Base-by-base conservation (phyloP, 2,888 invertebrate genomes). In the Apodemia mormo region DNA sequence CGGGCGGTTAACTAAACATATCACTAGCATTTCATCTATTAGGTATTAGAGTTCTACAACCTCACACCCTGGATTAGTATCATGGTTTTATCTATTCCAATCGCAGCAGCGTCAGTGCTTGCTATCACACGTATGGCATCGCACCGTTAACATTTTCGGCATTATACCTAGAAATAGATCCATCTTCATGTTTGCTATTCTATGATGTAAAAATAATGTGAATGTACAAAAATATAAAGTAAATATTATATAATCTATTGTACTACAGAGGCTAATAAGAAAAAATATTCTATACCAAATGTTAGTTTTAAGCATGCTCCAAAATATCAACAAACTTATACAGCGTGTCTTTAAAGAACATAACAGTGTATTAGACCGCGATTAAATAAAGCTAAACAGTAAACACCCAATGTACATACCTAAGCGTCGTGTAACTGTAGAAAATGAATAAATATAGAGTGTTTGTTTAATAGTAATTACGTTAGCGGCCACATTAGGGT, bases 401-500 rank as follows among this genome's bases (percentile, higher is more conserved):
- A 40, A 40, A 49, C 49, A 49, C 49, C 49, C 30, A 33, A 14
- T 14, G 30, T 30, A 64, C 64, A 64, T 7, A 12, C 33, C 30
- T 33, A 37, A 33, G 61, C 12, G 40, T 14, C 65, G 54, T 73
- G 73, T 75, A 73, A 71, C 69, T 77, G 76, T 78, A 76, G 80
- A 78, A 52, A 65, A 52, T 78, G 76, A 79, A 79, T 78, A 78
- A 80, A 54, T 54, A 22, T 54, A 79, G 75, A 76, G 70, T 74
- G 77, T 76, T 80, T 84, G 83, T 84, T 84, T 81, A 82, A 81
- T 83, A 83, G 81, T 86, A 83, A 87, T 83, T 84, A 81, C 82
- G 85, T 87, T 85, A 82, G 85, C 85, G 83, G 82, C 81, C 80
- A 80, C 84, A 86, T 90, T 88, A 89, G 81, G 83, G 81, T 88